Conservation (phyloP, 2,888 invertebrate genomes). For the Kryphioiulus occultus region DNA sequence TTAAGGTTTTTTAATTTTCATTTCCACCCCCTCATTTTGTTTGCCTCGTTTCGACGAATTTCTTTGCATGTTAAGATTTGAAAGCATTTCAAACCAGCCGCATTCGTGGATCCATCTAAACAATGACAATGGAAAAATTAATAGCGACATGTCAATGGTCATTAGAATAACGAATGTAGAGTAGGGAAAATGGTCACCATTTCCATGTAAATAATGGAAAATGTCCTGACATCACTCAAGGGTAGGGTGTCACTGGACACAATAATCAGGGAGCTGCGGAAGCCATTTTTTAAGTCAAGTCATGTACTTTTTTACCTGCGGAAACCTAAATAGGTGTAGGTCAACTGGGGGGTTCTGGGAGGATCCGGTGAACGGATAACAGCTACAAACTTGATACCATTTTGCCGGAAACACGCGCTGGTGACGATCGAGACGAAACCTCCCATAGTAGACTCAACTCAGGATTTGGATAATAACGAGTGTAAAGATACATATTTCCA, state of each 20-base stretch:
- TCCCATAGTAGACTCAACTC: background rate
- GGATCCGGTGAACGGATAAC: conserved; percentile 23
- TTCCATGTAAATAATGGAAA: background rate
- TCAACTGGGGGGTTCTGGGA: conserved; percentile 14
- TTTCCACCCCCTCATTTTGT: background rate
- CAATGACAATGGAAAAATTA: background rate
- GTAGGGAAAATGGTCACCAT: background rate
- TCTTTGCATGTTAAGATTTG: background rate
- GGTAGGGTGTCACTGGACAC: conserved; percentile 23
- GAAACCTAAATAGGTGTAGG: conserved; percentile 15
- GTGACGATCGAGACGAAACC: background rate
- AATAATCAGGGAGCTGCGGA: conserved; percentile 23
- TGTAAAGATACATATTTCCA: conserved; percentile 1
- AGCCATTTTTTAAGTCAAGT: conserved; percentile 23
- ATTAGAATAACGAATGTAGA: background rate
- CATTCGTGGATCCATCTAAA: background rate
- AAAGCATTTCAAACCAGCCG: background rate
- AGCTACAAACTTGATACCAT: conserved; percentile 10
- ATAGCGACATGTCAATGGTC: background rate
- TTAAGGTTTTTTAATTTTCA: background rate
- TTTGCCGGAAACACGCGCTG: conserved; percentile 7
- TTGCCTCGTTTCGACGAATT: background rate
- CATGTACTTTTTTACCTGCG: conserved; percentile 10
- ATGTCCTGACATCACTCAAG: background rate
- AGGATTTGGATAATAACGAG: conserved; percentile 23